Evolutionary conservation across 2,113 vertebrate genomes (phyloP), one percentile per base, ranked within the genome.

Genomic region (Poicephalus meyeri): DNA sequence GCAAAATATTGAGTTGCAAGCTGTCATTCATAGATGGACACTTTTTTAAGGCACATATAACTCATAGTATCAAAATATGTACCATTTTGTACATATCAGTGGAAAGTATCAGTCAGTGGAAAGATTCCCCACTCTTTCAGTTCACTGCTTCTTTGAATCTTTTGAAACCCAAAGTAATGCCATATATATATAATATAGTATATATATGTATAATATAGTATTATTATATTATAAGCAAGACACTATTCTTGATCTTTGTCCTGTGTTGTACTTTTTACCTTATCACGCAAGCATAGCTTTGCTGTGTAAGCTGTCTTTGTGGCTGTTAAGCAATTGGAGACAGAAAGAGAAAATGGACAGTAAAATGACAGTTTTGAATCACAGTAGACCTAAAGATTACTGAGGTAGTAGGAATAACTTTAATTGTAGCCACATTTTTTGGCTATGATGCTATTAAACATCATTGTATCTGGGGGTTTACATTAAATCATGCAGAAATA

Each of bases 21-120:
- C 44, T 69, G 2, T 78, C 24, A 11, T 56, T 85, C 50, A 29
- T 35, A 26, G 44, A 6, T 29, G 14, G 15, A 16, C 37, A 35
- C 11, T 61, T 71, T 76, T 85, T 64, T 10, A 69, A 76, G 63
- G 28, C 2, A 1, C 0, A 0, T 55, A 5, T 44, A 66, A 77
- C 13, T 86, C 25, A 31, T 12, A n/a, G 11, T 47, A n/a, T 68
- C 29, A 79, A 76, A 84, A 44, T 47, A 46, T 9, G 8, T 53
- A 16, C 13, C 1, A 4, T 55, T 92, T 70, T 37, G 37, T 37
- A 37, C 37, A 37, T 37, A 37, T 37, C 37, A 37, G 37, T 37
- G 37, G 37, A 37, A 37, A 37, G 37, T 56, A 35, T 35, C 49
- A 25, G 10, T 33, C 53, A 44, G 15, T 42, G 15, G 61, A 68